Base-by-base conservation (phyloP, 2,888 invertebrate species). In the Sylvicola fuscatus region DNA sequence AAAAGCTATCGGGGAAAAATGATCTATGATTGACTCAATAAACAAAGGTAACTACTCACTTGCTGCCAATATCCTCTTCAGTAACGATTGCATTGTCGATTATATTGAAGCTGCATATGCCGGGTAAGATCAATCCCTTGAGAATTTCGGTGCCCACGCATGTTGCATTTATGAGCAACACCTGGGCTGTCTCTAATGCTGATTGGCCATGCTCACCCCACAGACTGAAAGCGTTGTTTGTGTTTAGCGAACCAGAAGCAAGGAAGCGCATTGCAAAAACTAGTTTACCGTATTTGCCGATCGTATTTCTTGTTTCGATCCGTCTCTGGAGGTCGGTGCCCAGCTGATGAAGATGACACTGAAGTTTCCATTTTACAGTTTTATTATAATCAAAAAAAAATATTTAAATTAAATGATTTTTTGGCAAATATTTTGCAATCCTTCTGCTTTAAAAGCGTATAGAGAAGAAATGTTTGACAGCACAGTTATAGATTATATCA, bases 201-300 rank as follows among this genome's bases (percentile, higher is more conserved):
- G 68, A 60, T 61, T 98, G 98, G 0, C 98, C 98, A 60, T 95
- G 92, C 54, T 98, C 97, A 41, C 97, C 97, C 98, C 98, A 99
- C 47, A 99, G 66, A 51, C 89, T 83, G 46, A n/a, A n/a, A n/a
- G 33, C 14, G 12, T 14, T 2, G 10, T 35, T 35, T 28, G 3
- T 30, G 12, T 14, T 5, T 14, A 14, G 8, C 2, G 11, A 16
- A 29, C 26, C 12, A 12, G 17, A 11, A 11, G 6, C 14, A 36
- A 17, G 11, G 32, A 2, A 27, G 28, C 27, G 6, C 2, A 26
- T 7, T 13, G 30, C 33, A n/a, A n/a, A n/a, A n/a, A n/a, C n/a
- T n/a, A 27, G 39, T 38, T 47, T 53, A 66, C 68, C 76, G 65
- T 40, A 81, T 59, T 53, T 81, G 81, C 33, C 81, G 62, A 50